Base-by-base conservation (phyloP, 2,888 invertebrate genomes). In the Allolobophora icterica region DNA sequence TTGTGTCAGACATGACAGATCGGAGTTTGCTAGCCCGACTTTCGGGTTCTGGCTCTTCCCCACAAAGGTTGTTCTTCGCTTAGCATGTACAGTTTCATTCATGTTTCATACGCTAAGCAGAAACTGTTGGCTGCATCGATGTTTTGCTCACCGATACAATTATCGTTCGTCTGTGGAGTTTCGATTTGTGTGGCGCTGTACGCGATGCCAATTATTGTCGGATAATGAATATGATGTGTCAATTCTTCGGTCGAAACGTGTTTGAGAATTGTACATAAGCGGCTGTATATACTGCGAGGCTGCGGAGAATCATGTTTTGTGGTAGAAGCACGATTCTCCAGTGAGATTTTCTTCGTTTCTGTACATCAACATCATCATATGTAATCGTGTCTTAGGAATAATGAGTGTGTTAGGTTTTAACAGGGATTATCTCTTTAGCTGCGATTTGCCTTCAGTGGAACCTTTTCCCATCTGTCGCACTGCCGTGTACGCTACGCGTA, bases 251-350 rank as follows among this genome's bases (percentile, higher is more conserved):
- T 71, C 71, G 6, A n/a, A 71, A 71, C n/a, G n/a, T 71, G 71
- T 71, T n/a, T n/a, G 71, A 8, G 71, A 71, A 71, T 71, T 71
- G 71, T 71, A 71, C 71, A 71, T 71, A 71, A n/a, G 71, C 71
- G 71, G 52, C 52, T 52, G 52, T 52, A 52, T 71, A n/a, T 71
- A n/a, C 8, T 71, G 71, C n/a, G n/a, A 71, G 30, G 71, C 71
- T 13, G 71, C 15, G 30, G n/a, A n/a, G 71, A 71, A 71, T 71
- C 71, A 71, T 71, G 71, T 71, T 24, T 71, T 71, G 71, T 71
- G 71, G n/a, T 52, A 52, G 52, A 52, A 52, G 52, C 52, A 52
- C 21, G 52, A 21, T 52, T 52, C 24, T 71, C 8, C n/a, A 11
- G 71, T n/a, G 71, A 71, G 71, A 71, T 71, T 71, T 71, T 71